Evolutionary conservation across 2,888 invertebrate genomes (phyloP), one percentile per base, ranked within the genome.

Genomic region (Stenotaenia linearis): DNA sequence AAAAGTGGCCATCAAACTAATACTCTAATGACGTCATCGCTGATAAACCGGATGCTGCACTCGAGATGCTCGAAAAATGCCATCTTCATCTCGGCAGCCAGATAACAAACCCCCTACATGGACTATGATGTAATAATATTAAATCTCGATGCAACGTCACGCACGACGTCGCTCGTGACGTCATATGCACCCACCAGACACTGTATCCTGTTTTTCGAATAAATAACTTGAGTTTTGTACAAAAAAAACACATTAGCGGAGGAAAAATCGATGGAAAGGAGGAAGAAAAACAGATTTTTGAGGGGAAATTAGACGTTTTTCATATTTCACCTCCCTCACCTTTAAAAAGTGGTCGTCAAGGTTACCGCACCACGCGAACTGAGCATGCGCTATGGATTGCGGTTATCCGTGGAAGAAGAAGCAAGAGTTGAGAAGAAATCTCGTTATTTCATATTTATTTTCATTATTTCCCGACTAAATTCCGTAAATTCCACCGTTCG

Each of bases 351-450:
- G 61, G 61, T 75, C 37, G 75, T 30, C 75, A 75, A 75, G 75
- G 75, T 75, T 75, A 75, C 75, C 75, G 75, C 75, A 75, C 32
- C 75, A 75, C n/a, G 30, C 32, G 7, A 35, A 35, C n/a, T 75
- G 37, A 32, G 75, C 75, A 75, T 75, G 75, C 75, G 75, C 37
- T 75, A 75, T 75, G 18, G 32, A 35, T 32, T 37, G 75, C 75
- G 37, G 75, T 75, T 75, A 61, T 61, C 61, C 61, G 61, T 61
- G 61, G 61, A 61, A 61, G 61, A 61, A 61, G 61, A 61, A 15
- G 28, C 61, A 15, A 45, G 15, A 61, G 61, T 61, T 61, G 61
- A 23, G 23, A 28, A 23, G 7, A 61, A 61, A 61, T 61, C 61
- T 61, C 28, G 23, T 28, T 15, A 10, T 28, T 23, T 61, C 23